Evolutionary conservation across 2,888 invertebrate genomes (phyloP), one percentile per base, ranked within the genome.

Genomic region (Cantharis flavilabris): DNA sequence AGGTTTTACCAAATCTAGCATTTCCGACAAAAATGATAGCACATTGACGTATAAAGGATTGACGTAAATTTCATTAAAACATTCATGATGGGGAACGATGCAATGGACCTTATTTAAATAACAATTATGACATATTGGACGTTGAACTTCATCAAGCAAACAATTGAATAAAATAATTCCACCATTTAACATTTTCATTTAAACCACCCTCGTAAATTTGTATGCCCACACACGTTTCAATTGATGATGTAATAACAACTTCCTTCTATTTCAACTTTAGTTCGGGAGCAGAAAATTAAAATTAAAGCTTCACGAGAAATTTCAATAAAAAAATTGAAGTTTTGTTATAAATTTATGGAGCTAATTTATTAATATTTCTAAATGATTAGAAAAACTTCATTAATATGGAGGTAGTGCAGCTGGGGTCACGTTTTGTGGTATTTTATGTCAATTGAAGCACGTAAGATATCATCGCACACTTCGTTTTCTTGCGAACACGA

Each of bases 381-480:
- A 67, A 23, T 74, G 74, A 74, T 74, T 74, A 74, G 74, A 63
- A 70, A 70, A 26, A 74, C 63, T 70, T 70, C 74, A 70, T 74
- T 74, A 74, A 74, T 74, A 70, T 70, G 49, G 70, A 74, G 33
- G 70, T 70, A 74, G 70, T 74, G 74, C 65, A 62, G 64, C 74
- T 62, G 49, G 65, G 70, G 74, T 74, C 74, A 74, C 74, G 74
- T 74, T 74, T 70, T 74, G 74, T 70, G 74, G 74, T 70, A 70
- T 74, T 74, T 74, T 74, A 74, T 69, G 69, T 74, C 70, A 70
- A 67, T 69, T 28, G 70, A 70, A 70, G 64, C 70, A 70, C 74
- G 70, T 70, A 62, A 74, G 74, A 74, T 74, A 74, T 74, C 74
- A 70, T 70, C 74, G 74, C 33, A 64, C 63, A 74, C 64, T 70